Conservation (phyloP, 2,113 vertebrate genomes). For the Stegastes partitus region DNA sequence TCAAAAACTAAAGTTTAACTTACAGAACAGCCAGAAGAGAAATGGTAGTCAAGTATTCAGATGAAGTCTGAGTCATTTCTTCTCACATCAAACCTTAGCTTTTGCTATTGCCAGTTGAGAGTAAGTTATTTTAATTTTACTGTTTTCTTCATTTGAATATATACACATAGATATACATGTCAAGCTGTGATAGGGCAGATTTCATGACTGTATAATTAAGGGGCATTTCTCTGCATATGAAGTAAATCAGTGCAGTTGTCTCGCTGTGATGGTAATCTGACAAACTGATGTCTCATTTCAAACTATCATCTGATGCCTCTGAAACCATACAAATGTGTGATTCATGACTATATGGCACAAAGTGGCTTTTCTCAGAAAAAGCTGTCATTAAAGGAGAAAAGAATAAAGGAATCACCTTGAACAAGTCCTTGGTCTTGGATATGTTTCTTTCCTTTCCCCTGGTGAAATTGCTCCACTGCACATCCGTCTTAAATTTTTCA, state of each 20-base stretch:
- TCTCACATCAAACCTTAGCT: background rate
- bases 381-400: constrained; percentile 26
- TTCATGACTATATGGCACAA: constrained; percentile 22
- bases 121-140: background rate
- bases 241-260: background rate
- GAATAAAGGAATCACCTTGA: constrained; percentile 68
- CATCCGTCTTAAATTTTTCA: constrained; percentile 62
- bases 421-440: constrained; percentile 49
- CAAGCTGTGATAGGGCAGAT: background rate
- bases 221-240: background rate
- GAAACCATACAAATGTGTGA: background rate
- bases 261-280: constrained; percentile 9
- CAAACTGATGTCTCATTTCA: constrained; percentile 22
- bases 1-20: constrained; percentile 12
- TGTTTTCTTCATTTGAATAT: background rate
- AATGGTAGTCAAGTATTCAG: constrained; percentile 14
- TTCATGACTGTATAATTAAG: background rate
- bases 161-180: too few relatives aligned
- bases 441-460: constrained; percentile 37
- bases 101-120: background rate
- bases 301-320: constrained; percentile 12
- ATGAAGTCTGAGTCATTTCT: constrained; percentile 13
- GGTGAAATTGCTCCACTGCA: constrained; percentile 45
- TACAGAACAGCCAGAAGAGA: constrained; percentile 24
- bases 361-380: constrained; percentile 32